These are phyloP conservation scores for Corvus moneduloides DNA, from an alignment of 2,113 vertebrate genomes.

Conservation along the genomic window DNA sequence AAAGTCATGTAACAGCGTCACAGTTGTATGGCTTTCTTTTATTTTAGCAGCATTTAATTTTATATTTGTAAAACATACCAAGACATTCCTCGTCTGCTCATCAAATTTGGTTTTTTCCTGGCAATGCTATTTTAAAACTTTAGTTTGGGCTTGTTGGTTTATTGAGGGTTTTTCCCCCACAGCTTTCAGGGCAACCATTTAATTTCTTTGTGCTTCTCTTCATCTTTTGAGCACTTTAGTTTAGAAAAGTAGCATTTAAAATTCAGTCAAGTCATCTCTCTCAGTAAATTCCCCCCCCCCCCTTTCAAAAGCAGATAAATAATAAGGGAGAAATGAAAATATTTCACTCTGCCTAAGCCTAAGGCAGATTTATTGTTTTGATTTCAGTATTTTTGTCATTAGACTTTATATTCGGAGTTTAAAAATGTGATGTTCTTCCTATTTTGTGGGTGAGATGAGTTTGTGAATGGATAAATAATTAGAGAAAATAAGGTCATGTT, in stretches of 20 bases:
- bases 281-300: rapidly evolving
- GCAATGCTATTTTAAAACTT: neutral
- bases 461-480: neutral
- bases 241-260: neutral
- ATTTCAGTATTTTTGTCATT: neutral
- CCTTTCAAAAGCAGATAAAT: neutral
- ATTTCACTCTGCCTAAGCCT: neutral
- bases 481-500: neutral
- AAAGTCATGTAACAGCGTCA: neutral
- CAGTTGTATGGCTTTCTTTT: neutral
- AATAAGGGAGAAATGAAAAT: neutral
- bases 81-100: neutral
- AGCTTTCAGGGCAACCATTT: neutral
- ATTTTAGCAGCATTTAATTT: neutral
- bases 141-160: neutral
- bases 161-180: neutral
- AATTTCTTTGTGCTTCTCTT: neutral
- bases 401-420: neutral
- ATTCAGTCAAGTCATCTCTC: neutral
- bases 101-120: neutral
- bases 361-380: neutral
- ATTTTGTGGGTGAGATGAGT: neutral
- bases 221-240: neutral
- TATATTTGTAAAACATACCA: neutral
- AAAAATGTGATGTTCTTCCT: neutral